Conservation (phyloP, 2,797 vertebrate genomes). For the Spinus pinus region DNA sequence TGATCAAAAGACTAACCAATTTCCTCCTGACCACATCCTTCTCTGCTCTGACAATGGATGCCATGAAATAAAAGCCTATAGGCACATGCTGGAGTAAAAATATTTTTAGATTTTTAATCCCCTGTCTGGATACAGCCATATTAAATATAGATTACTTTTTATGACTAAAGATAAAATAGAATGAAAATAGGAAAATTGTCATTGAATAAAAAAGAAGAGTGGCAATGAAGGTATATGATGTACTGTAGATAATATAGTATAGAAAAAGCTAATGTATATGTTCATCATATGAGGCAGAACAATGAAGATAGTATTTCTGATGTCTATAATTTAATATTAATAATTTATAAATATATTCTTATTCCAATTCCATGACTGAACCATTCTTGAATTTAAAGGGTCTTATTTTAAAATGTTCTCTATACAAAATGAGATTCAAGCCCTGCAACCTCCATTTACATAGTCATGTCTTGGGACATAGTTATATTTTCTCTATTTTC, state of each 20-base stretch:
- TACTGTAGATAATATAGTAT: not conserved
- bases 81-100: slow-evolving; percentile 41
- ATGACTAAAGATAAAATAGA: slow-evolving; percentile 45
- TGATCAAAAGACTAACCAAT: slow-evolving; percentile 16
- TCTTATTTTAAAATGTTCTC: not conserved
- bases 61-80: slow-evolving; percentile 4
- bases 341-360: not conserved
- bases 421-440: not conserved
- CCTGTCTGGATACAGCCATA: slow-evolving; percentile 37
- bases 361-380: not conserved
- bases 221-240: not conserved
- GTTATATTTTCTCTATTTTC: not conserved
- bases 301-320: not conserved
- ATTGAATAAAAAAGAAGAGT: not conserved
- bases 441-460: not conserved
- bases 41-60: not conserved
- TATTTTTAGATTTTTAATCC: slow-evolving; percentile 68
- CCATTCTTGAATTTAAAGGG: not conserved
- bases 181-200: slow-evolving; percentile 22
- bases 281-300: not conserved
- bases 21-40: slow-evolving; percentile 44
- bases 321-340: not conserved
- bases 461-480: not conserved
- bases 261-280: not conserved
- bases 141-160: slow-evolving; percentile 67